A percentile compares a stretch with the other conserved stretches of the same genome.
phyloP scores from a whole-genome alignment of 2,888 invertebrate genomes.

The Agonopterix subpropinquella region DNA sequence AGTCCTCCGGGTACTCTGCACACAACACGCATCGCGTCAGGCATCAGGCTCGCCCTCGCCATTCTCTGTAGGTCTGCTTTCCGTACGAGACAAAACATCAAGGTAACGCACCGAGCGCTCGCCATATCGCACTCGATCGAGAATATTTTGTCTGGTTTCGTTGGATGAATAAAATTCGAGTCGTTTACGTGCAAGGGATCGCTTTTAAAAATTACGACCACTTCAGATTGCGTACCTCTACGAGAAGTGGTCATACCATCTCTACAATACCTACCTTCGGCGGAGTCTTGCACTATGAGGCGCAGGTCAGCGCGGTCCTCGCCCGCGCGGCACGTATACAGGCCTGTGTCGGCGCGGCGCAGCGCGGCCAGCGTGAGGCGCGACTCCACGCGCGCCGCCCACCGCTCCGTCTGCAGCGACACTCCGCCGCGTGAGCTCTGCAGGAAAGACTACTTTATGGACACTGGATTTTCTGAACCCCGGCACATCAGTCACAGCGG shows the following conservation, averaged over 20 bases:
- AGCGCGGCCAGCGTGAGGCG: slow-evolving; percentile 71
- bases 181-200: neutral
- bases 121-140: no score
- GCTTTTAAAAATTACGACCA: neutral
- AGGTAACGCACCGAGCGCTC: no score
- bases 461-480: no score
- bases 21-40: no score
- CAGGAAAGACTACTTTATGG: neutral
- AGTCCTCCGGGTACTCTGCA: slow-evolving; percentile 42
- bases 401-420: slow-evolving; percentile 71
- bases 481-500: no score
- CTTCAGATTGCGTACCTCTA: neutral
- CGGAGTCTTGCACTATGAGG: slow-evolving; percentile 9
- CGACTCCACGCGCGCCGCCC: slow-evolving; percentile 75
- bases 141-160: neutral
- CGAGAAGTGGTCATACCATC: slow-evolving; percentile 1
- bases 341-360: slow-evolving; percentile 64
- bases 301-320: slow-evolving; percentile 13
- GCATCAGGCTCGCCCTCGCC: no score
- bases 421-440: slow-evolving; percentile 66
- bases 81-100: no score
- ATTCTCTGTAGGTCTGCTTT: no score
- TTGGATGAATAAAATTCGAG: neutral
- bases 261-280: slow-evolving; percentile 9
- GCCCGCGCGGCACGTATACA: slow-evolving; percentile 31